Conservation (phyloP, 2,113 vertebrate genomes). For the Murina feae region DNA sequence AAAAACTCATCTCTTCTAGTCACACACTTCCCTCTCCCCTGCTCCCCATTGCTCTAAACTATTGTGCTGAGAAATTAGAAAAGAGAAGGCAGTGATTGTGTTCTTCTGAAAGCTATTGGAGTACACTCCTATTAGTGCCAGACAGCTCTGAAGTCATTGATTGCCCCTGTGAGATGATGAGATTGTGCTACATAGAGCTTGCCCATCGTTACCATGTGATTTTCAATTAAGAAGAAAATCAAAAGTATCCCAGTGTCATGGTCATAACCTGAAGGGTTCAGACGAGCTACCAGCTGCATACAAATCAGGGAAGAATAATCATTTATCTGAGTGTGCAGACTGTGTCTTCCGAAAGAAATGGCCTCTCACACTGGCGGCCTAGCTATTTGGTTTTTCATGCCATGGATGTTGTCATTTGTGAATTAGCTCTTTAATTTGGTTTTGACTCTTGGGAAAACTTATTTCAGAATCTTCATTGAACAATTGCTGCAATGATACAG, state of each 20-base stretch:
- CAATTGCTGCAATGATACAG: background rate
- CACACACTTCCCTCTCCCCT: background rate
- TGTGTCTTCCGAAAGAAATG: constrained; percentile 31
- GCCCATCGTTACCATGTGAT: constrained; percentile 54
- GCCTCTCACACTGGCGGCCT: background rate
- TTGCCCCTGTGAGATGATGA: constrained; percentile 59
- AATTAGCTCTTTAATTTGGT: constrained; percentile 53
- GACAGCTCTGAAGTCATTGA: constrained; percentile 53
- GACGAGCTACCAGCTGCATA: constrained; percentile 43
- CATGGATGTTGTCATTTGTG: background rate
- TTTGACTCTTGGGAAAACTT: constrained; percentile 53
- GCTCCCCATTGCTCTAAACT: background rate
- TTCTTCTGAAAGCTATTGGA: constrained; percentile 50
- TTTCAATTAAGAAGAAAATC: constrained; percentile 73
- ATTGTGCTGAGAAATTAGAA: constrained; percentile 46
- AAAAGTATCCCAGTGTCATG: constrained; percentile 58
- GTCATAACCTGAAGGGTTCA: constrained; percentile 49
- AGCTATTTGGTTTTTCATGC: constrained; percentile 37
- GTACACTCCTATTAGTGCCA: constrained; percentile 26
- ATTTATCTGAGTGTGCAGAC: constrained; percentile 21
- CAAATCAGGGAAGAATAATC: constrained; percentile 44
- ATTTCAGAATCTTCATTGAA: background rate
- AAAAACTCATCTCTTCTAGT: constrained; percentile 4
- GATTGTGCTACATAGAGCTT: constrained; percentile 55
- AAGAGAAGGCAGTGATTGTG: constrained; percentile 30